Evolutionary conservation across 1,140 invertebrate species (phyloP).

Genomic region (Drosophila tsacasi): DNA sequence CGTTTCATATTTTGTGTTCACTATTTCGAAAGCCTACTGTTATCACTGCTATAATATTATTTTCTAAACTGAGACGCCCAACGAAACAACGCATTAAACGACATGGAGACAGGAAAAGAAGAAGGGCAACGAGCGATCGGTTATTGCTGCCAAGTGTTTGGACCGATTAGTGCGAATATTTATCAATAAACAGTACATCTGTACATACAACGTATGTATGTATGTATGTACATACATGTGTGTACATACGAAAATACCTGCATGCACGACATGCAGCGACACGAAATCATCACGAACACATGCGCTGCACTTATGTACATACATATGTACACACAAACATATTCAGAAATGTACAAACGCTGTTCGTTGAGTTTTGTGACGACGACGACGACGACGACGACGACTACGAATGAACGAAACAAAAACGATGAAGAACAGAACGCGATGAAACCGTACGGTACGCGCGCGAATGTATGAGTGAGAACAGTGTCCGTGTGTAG

Average conservation of each 20-base stretch:
- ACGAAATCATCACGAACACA: slow-evolving; percentile 43
- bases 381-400: slow-evolving; percentile 39
- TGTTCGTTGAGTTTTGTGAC: slow-evolving; percentile 40
- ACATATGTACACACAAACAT: slow-evolving; percentile 16
- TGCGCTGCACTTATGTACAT: slow-evolving; percentile 10
- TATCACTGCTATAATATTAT: background rate
- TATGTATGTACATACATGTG: background rate
- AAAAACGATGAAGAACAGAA: slow-evolving; percentile 56
- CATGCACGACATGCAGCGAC: slow-evolving; percentile 14
- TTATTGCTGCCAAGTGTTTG: background rate
- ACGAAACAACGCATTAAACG: background rate
- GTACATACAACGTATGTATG: too few relatives aligned
- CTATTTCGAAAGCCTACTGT: background rate
- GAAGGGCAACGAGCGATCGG: slow-evolving; percentile 14
- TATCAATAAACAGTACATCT: slow-evolving; percentile 28
- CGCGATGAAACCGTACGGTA: slow-evolving; percentile 58
- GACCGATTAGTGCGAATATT: slow-evolving; percentile 14
- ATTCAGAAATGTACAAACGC: slow-evolving; percentile 21
- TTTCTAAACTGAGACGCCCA: background rate
- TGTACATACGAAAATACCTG: slow-evolving; percentile 1
- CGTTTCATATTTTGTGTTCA: background rate
- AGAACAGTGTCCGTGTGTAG: slow-evolving; percentile 18
- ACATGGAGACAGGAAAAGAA: background rate
- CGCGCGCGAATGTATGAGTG: slow-evolving; percentile 28
- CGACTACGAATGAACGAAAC: slow-evolving; percentile 61